phyloP scores from a whole-genome alignment of 2,113 vertebrate genomes.

The Festucalex cinctus region DNA sequence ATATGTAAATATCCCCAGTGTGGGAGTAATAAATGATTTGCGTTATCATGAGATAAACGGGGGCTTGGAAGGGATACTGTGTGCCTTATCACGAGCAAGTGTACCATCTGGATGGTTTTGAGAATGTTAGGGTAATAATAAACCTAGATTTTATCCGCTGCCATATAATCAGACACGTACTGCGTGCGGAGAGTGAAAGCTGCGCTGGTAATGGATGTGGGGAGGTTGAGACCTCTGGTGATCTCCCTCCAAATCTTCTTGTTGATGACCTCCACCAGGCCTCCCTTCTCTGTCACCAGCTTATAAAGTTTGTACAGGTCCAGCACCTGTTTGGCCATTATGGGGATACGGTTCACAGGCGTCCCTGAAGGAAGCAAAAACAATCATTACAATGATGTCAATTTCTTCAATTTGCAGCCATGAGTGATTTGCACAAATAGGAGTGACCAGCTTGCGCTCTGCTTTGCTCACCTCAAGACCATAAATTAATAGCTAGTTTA shows the following conservation, averaged over 20 bases:
- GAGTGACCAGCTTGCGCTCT: not conserved
- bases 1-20: not conserved
- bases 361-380: conserved; percentile 75
- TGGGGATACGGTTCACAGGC: conserved; percentile 95
- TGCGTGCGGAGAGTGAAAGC: conserved; percentile 97
- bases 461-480: conserved; percentile 3
- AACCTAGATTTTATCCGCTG: not conserved
- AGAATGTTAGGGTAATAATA: not conserved
- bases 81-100: not conserved
- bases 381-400: conserved; percentile 5
- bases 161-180: conserved; percentile 58
- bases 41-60: not conserved
- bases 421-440: not conserved
- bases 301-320: conserved; percentile 95
- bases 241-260: conserved; percentile 99
- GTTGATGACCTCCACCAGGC: conserved; percentile 96
- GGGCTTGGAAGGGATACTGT: not conserved
- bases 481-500: conserved; percentile 17
- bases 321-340: conserved; percentile 97
- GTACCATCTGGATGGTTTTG: not conserved
- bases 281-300: conserved; percentile 95
- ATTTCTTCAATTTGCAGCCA: not conserved
- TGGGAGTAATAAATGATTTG: not conserved
- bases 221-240: conserved; percentile 95
- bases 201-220: conserved; percentile 96